Evolutionary conservation across 2,113 vertebrate species (phyloP), one percentile per base, ranked within the genome.

Genomic region (Axis porcinus): DNA sequence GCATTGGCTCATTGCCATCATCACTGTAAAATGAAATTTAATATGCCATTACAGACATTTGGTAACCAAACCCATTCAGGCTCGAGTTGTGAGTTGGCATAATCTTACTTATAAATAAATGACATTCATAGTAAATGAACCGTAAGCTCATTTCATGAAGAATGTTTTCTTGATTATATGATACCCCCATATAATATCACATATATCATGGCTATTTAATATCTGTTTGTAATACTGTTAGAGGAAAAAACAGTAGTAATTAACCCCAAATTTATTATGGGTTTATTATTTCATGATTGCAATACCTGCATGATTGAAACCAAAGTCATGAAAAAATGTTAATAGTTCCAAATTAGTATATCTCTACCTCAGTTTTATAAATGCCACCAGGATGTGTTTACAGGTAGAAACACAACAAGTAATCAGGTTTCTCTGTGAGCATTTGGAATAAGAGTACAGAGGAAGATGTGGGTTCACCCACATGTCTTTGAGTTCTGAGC

Each of bases 401-500:
- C 89, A 96, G 50, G 74, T 50, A 70, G 83, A 97, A 93, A 83
- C 25, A 96, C 78, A 97, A 95, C 89, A 96, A 83, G 94, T 67
- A 76, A 36, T 89, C 23, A 52, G 47, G 64, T 84, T 84, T 62
- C 62, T 97, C 52, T 67, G 30, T 81, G 94, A 95, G 83, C 36
- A 74, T 93, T 84, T 84, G 70, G 86, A 95, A 94, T 88, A 81
- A 94, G 86, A 78, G 33, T 89, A 36, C 81, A 92, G 64, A 74
- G 95, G 89, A 95, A 97, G 97, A 94, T 84, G 45, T 85, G 83
- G 60, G 70, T 97, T 97, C 97, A 95, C 94, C 97, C 96, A 98
- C 97, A 95, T 93, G 95, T 96, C 95, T 97, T 96, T 64, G 91
- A 96, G 86, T 91, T 95, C 96, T 91, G 95, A 95, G 91, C 91